Evolutionary conservation across 2,797 vertebrate species (phyloP).

Genomic region (Rhinella marina): DNA sequence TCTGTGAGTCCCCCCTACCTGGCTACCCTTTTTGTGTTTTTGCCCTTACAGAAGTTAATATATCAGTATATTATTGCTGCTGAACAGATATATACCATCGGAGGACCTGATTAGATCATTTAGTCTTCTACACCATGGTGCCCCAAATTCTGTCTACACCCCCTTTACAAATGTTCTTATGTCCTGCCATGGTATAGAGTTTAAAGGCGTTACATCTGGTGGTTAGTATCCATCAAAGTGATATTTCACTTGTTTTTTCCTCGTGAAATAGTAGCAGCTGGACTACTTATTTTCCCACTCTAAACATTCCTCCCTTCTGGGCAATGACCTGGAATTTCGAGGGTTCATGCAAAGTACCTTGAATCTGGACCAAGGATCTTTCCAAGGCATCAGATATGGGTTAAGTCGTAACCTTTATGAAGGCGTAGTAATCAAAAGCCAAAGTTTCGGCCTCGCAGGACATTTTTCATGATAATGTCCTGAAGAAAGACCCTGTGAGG

Average conservation of each 20-base stretch:
- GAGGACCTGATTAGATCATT: background rate
- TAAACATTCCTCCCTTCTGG: background rate
- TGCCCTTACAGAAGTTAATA: conserved; percentile 13
- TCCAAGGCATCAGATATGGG: too few species aligned
- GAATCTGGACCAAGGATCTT: background rate
- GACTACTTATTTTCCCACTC: background rate
- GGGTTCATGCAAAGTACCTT: background rate
- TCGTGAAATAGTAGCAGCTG: background rate
- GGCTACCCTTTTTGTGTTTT: conserved; percentile 32
- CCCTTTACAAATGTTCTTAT: background rate
- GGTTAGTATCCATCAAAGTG: too few species aligned
- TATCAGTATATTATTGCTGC: background rate
- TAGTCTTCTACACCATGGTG: background rate
- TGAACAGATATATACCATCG: background rate
- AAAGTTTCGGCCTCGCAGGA: too few species aligned
- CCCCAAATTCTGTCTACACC: too few species aligned
- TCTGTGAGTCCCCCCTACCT: conserved; percentile 33
- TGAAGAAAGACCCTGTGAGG: too few species aligned
- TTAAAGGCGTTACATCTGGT: background rate
- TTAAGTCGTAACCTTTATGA: too few species aligned
- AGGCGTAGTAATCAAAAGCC: too few species aligned
- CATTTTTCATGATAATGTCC: too few species aligned
- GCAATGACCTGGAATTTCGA: background rate
- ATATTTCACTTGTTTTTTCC: background rate
- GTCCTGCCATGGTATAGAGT: background rate